Base-by-base conservation (phyloP, 2,113 vertebrate genomes). In the Craseonycteris thonglongyai region DNA sequence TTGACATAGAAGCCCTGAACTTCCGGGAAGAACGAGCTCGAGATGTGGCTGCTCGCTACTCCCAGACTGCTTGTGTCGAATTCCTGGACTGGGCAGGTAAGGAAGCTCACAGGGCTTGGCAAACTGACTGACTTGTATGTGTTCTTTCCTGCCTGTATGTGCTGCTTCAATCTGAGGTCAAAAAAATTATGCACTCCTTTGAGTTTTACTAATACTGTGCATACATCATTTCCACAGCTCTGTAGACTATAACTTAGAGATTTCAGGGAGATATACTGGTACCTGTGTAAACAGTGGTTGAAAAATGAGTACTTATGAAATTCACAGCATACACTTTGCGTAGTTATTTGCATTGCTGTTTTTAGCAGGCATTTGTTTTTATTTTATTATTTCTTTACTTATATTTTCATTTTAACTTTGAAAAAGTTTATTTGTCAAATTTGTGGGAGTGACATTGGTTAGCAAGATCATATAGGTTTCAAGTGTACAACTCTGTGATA, bases 61-160 rank as follows among this genome's bases (percentile, higher is more conserved):
- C 97, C 2, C 98, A 97, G 90, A 94, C 63, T 1, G 98, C 98
- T 26, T 99, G 98, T 71, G 97, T 92, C 9, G 95, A 98, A 33
- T 98, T 98, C 94, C 97, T 99, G 90, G 87, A 97, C 26, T 96
- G 98, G 98, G 98, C 98, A 97, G 98, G 98, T 99, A 86, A 95
- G 96, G 76, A 51, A 72, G 16, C 58, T 47, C 18, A 28, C 7
- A 1, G 14, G n/a, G 10, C 30, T 33, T 45, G 9, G 22, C 26
- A 66, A 45, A 63, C 19, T 35, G 71, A 56, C 26, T 63, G 63
- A 38, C 28, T 21, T 56, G 4, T 4, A 30, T 12, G 47, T 1
- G 33, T 0, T 21, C 14, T 33, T 81, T 82, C 63, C 56, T 79
- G 15, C 69, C 22, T 24, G 18, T 40, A 7, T 63, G 59, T 65